phyloP scores from a whole-genome alignment of 2,113 vertebrate genomes.

The Xiphophorus couchianus region DNA sequence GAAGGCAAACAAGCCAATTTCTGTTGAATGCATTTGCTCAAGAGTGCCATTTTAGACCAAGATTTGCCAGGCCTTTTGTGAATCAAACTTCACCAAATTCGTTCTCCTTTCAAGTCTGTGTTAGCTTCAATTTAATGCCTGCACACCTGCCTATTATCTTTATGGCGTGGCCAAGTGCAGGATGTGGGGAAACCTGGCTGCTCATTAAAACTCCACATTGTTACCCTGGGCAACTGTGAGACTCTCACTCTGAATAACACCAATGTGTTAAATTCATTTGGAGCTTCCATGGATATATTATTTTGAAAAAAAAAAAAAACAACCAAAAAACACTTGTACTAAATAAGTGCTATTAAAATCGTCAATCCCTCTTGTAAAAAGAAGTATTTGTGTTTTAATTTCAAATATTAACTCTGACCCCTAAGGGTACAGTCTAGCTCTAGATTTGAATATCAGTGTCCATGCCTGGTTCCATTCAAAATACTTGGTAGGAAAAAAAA shows the following conservation, averaged over 20 bases:
- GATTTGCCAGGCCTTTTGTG: constrained; percentile 37
- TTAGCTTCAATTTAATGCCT: constrained; percentile 66
- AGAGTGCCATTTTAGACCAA: constrained; percentile 54
- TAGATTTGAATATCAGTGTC: background rate
- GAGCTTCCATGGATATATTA: constrained; percentile 25
- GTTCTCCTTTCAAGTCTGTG: constrained; percentile 39
- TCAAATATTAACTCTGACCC: background rate
- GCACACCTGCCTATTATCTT: constrained; percentile 71
- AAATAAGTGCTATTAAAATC: background rate
- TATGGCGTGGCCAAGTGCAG: constrained; percentile 47
- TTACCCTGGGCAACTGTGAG: constrained; percentile 50
- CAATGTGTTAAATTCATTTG: constrained; percentile 29
- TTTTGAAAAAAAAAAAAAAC: background rate
- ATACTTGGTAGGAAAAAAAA: background rate
- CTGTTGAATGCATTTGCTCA: constrained; percentile 51
- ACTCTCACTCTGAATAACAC: constrained; percentile 48
- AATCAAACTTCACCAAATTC: constrained; percentile 46
- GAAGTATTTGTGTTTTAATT: background rate
- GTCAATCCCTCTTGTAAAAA: background rate
- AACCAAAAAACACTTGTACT: constrained; percentile 5
- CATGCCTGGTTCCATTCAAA: background rate
- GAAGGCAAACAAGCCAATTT: constrained; percentile 62
- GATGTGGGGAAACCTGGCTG: constrained; percentile 41
- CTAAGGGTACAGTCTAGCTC: no score
- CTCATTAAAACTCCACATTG: constrained; percentile 74